Percentiles rank a stretch among this genome's conserved stretches.
Evolutionary conservation across 1,140 invertebrate species (phyloP).

Genomic region (Chrysopa pallens): DNA sequence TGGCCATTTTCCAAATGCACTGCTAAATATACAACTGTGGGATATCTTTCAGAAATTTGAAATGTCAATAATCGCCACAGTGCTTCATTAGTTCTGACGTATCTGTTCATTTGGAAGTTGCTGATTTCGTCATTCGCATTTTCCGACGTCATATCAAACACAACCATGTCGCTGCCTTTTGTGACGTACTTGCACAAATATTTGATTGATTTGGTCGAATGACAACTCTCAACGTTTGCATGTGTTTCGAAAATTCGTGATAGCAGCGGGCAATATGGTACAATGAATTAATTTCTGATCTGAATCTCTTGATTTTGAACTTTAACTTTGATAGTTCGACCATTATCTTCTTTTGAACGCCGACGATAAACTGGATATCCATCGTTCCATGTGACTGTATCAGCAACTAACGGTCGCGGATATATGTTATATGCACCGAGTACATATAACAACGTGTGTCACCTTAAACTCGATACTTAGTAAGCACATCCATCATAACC

Average conservation of each 20-base stretch:
- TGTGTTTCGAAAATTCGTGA: neutral
- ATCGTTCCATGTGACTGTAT: slow-evolving; percentile 10
- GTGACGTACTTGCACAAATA: slow-evolving; percentile 18
- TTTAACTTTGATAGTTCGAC: slow-evolving; percentile 1
- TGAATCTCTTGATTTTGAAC: too few relatives aligned
- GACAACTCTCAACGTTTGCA: slow-evolving; percentile 18
- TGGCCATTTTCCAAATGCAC: slow-evolving; percentile 25
- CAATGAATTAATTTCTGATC: too few relatives aligned
- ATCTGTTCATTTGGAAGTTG: slow-evolving; percentile 20
- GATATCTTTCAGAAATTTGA: slow-evolving; percentile 22
- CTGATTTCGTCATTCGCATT: slow-evolving; percentile 18
- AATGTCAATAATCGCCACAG: slow-evolving; percentile 19
- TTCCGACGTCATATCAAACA: slow-evolving; percentile 13
- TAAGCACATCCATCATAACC: slow-evolving; percentile 17
- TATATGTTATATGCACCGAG: slow-evolving; percentile 6
- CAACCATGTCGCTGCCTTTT: slow-evolving; percentile 14
- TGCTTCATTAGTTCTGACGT: slow-evolving; percentile 25
- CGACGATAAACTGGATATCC: slow-evolving; percentile 7
- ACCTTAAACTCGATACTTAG: slow-evolving; percentile 17
- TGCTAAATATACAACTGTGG: slow-evolving; percentile 21
- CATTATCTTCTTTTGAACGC: slow-evolving; percentile 5
- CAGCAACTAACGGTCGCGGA: slow-evolving; percentile 10
- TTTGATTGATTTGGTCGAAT: slow-evolving; percentile 19
- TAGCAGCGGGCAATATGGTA: too few relatives aligned
- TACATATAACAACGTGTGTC: slow-evolving; percentile 13